Evolutionary conservation across 2,888 invertebrate species (phyloP).

Genomic region (Synergus japonicus): DNA sequence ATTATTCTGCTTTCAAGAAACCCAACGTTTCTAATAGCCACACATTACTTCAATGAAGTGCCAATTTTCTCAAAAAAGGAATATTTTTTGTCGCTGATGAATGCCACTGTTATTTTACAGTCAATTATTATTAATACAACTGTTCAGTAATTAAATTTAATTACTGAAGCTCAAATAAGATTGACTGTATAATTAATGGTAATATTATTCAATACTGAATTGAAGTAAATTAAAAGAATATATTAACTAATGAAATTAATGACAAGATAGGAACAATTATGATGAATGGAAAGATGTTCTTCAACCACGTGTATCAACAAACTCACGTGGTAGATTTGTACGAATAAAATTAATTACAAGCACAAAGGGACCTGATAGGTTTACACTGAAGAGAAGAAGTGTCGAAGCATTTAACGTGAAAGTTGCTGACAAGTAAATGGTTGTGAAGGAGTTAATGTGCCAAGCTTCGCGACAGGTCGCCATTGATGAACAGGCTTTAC

Average conservation of each 20-base stretch:
- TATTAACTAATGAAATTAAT: not conserved
- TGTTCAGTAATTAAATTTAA: not conserved
- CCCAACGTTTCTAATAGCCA: conserved; percentile 30
- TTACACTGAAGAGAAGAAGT: conserved; percentile 51
- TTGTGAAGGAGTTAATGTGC: conserved; percentile 69
- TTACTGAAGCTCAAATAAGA: not conserved
- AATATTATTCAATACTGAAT: not conserved
- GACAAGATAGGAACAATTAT: not conserved
- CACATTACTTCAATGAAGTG: conserved; percentile 15
- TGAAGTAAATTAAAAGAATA: not conserved
- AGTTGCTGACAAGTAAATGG: conserved; percentile 60
- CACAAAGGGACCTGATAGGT: not conserved
- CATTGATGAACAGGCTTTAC: conserved; percentile 65
- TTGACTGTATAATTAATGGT: too few species aligned
- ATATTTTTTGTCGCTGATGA: not conserved
- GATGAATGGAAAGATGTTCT: conserved; percentile 44
- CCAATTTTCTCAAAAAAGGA: not conserved
- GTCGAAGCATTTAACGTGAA: conserved; percentile 64
- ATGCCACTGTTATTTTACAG: not conserved
- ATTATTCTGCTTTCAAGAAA: conserved; percentile 10
- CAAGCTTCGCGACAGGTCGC: conserved; percentile 68
- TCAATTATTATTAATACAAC: not conserved
- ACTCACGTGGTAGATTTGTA: not conserved
- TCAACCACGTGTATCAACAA: not conserved
- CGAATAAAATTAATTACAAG: conserved; percentile 39